Conservation (phyloP, 2,888 invertebrate species). For the Cephalotes varians region DNA sequence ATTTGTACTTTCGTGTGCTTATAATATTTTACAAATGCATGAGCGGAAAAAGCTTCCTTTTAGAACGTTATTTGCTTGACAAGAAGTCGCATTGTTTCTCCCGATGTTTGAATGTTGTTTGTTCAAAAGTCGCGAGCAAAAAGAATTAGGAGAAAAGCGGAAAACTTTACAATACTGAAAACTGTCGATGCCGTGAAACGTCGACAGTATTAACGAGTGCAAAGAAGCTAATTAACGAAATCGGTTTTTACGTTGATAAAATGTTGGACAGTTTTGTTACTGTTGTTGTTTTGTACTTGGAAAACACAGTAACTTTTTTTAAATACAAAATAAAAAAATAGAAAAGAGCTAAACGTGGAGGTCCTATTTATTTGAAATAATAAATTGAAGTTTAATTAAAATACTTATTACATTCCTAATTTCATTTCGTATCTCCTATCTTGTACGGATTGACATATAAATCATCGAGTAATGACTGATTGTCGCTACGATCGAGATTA, state of each 20-base stretch:
- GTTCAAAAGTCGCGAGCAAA: slow-evolving; percentile 22
- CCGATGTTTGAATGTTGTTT: neutral
- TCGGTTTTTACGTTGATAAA: neutral
- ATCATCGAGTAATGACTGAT: neutral
- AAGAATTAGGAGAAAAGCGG: neutral
- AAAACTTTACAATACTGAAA: neutral
- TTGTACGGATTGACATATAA: neutral
- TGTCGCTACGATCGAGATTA: slow-evolving; percentile 14
- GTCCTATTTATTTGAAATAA: neutral
- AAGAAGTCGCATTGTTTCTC: slow-evolving; percentile 40
- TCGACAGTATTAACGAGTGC: neutral
- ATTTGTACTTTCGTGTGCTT: slow-evolving; percentile 60
- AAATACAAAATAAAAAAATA: neutral
- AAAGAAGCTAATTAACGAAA: neutral
- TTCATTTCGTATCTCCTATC: neutral
- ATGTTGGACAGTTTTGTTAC: neutral
- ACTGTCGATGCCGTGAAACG: neutral
- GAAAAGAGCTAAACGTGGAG: neutral
- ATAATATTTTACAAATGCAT: slow-evolving; percentile 50
- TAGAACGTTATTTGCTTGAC: slow-evolving; percentile 18
- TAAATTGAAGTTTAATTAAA: neutral
- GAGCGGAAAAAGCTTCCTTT: slow-evolving; percentile 16
- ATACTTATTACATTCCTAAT: slow-evolving; percentile 9
- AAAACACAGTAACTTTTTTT: neutral
- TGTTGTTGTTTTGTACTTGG: neutral